A percentile compares a stretch with the other conserved stretches of the same genome.
These are phyloP conservation scores for Saccostrea echinata DNA, from an alignment of 1,140 invertebrate species.

Conservation along the genomic window DNA sequence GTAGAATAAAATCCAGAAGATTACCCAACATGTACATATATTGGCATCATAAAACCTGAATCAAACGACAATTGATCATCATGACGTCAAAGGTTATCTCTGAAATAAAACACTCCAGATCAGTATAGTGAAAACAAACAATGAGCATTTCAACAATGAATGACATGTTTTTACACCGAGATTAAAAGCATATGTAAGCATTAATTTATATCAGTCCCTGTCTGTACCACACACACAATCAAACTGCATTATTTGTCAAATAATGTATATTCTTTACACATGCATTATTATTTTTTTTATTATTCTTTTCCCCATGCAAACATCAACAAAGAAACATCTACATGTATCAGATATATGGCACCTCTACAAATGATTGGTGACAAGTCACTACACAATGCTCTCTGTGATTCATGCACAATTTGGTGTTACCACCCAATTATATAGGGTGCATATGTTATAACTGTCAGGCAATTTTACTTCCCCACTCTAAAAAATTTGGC, in stretches of 20 bases:
- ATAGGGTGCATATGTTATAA: neutral
- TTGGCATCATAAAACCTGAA: neutral
- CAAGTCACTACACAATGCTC: neutral
- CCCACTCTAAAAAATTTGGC: neutral
- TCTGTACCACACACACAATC: neutral
- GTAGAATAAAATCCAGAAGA: neutral
- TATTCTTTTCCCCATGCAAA: neutral
- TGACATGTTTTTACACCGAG: neutral
- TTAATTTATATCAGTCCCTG: neutral
- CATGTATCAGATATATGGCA: neutral
- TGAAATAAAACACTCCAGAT: slow-evolving; percentile 10
- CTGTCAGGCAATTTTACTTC: slow-evolving; percentile 13
- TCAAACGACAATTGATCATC: slow-evolving; percentile 12
- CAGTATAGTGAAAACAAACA: neutral
- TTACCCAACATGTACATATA: neutral
- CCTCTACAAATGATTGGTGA: neutral
- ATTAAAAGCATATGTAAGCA: slow-evolving; percentile 18
- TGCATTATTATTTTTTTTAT: slow-evolving; percentile 25
- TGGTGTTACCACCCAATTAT: neutral
- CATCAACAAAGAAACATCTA: neutral
- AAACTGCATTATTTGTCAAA: neutral
- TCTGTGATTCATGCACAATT: slow-evolving; percentile 15
- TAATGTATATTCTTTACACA: neutral
- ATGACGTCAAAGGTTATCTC: slow-evolving; percentile 1
- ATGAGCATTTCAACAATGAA: neutral